These are phyloP conservation scores for Semotilus atromaculatus DNA, from an alignment of 2,797 vertebrate genomes.

Conservation along the genomic window DNA sequence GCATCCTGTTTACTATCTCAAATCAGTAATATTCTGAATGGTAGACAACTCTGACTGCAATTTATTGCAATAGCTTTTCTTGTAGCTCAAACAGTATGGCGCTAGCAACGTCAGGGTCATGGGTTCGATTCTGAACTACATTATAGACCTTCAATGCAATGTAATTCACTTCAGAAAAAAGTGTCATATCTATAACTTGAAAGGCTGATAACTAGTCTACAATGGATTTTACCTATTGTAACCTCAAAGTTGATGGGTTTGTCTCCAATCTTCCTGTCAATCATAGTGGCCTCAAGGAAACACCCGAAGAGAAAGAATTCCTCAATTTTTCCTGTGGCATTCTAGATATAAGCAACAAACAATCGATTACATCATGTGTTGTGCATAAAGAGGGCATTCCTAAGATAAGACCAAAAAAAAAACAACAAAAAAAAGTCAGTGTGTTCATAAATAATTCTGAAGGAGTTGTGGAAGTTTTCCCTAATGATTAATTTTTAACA, in stretches of 20 bases:
- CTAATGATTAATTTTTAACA: conserved; percentile 7
- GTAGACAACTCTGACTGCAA: not conserved
- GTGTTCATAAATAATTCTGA: not conserved
- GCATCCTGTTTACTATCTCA: not conserved
- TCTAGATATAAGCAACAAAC: conserved; percentile 68
- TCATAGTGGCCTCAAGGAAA: conserved; percentile 96
- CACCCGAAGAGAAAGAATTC: conserved; percentile 96
- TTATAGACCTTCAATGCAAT: not conserved
- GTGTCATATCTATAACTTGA: not conserved
- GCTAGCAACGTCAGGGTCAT: not conserved
- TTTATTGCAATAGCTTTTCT: not conserved
- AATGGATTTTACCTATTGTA: conserved; percentile 85
- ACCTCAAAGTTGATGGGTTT: conserved; percentile 95
- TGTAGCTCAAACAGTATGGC: not conserved
- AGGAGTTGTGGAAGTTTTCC: not conserved
- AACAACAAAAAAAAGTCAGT: not conserved
- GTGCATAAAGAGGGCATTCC: too few relatives aligned
- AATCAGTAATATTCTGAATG: not conserved
- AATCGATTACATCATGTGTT: not conserved
- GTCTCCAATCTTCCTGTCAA: conserved; percentile 96
- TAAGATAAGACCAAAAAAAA: not conserved
- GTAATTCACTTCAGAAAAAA: not conserved
- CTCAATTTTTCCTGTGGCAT: conserved; percentile 89
- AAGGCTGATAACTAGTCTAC: not conserved
- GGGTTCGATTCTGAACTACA: not conserved